Percentiles rank a stretch among this genome's conserved stretches.
Evolutionary conservation across 1,140 invertebrate genomes (phyloP).

Genomic region (Zaprionus camerounensis): DNA sequence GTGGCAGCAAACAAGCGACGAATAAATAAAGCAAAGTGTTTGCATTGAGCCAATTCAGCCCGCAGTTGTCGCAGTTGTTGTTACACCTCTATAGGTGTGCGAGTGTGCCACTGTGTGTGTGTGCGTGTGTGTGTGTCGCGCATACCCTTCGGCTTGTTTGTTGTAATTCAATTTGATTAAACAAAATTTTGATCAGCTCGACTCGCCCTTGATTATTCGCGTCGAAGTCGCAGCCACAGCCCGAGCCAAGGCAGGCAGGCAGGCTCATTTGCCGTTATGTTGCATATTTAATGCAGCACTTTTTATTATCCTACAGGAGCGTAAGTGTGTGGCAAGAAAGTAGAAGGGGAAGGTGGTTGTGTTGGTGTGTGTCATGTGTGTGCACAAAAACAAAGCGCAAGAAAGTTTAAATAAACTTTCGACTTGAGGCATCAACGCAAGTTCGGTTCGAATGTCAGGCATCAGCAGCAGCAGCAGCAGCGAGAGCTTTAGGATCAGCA

Average conservation of each 20-base stretch:
- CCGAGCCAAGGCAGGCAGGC: conserved; percentile 6
- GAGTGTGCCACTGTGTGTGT: background rate
- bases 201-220: background rate
- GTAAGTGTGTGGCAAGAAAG: background rate
- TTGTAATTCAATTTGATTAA: conserved; percentile 80
- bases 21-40: conserved; percentile 33
- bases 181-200: conserved; percentile 55
- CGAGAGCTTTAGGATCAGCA: conserved; percentile 11
- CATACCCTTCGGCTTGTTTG: conserved; percentile 29
- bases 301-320: conserved; percentile 66
- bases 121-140: conserved; percentile 5
- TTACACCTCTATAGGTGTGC: conserved; percentile 1
- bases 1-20: background rate
- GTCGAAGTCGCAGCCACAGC: background rate
- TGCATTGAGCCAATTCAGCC: conserved; percentile 25
- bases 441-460: conserved; percentile 78
- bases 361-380: conserved; percentile 7
- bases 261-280: conserved; percentile 65
- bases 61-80: conserved; percentile 11
- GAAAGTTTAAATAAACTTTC: conserved; percentile 79
- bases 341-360: background rate
- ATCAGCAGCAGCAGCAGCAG: conserved; percentile 55
- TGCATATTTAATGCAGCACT: conserved; percentile 78
- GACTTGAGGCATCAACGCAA: conserved; percentile 72
- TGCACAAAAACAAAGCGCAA: conserved; percentile 53